A percentile compares a stretch with the other conserved stretches of the same genome.
phyloP scores from a whole-genome alignment of 2,888 invertebrate genomes.

The Drosophila meridiana region DNA sequence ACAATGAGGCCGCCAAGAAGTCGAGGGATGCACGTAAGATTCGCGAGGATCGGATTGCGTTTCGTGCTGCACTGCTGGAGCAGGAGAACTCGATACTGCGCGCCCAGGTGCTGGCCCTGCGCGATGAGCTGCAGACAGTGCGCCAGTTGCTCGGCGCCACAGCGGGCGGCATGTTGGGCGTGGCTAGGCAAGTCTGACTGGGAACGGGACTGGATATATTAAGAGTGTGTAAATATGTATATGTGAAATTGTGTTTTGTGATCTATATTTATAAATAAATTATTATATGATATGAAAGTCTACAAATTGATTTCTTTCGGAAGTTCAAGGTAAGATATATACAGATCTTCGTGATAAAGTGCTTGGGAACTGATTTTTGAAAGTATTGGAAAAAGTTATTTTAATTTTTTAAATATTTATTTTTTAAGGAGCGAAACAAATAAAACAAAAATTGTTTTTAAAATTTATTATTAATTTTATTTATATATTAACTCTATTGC shows the following conservation, averaged over 20 bases:
- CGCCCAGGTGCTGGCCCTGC: constrained; percentile 91
- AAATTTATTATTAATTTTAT: no score
- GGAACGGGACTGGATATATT: no score
- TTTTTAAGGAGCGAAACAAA: no score
- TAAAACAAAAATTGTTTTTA: no score
- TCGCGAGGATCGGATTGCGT: constrained; percentile 95
- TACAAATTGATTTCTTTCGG: no score
- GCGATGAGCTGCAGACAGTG: constrained; percentile 88
- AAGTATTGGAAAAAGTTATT: background rate
- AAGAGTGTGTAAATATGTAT: constrained; percentile 46
- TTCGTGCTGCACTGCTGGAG: constrained; percentile 93
- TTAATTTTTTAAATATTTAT: no score
- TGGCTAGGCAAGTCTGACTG: constrained; percentile 55
- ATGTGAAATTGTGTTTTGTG: constrained; percentile 46
- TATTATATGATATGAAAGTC: constrained; percentile 10
- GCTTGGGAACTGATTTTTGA: no score
- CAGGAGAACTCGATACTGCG: constrained; percentile 94
- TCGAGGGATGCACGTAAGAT: constrained; percentile 94
- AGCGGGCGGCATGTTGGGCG: constrained; percentile 60
- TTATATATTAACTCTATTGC: no score
- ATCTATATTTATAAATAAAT: constrained; percentile 47
- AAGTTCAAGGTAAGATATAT: no score
- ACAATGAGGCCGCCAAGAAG: constrained; percentile 97
- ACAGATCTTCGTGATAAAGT: no score
- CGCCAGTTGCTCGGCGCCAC: constrained; percentile 78